Evolutionary conservation across 1,140 invertebrate genomes (phyloP), one percentile per base, ranked within the genome.

Genomic region (Euura saliciscinereae): DNA sequence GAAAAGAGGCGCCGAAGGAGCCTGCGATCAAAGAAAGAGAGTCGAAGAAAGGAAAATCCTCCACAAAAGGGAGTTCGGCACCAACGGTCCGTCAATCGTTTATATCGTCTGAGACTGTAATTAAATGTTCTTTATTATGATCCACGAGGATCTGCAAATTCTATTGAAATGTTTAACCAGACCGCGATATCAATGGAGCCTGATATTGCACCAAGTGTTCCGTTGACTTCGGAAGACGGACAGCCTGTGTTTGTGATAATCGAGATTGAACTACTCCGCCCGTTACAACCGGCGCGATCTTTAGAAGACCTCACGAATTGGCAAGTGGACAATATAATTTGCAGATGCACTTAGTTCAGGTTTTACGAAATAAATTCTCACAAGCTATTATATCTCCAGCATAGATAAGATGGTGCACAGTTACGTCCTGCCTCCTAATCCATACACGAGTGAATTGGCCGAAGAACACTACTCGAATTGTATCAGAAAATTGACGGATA

Each of bases 211-310:
- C 44, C 65, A 59, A 68, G 44, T 64, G 10, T 3, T 64, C 73
- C 77, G 42, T 11, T 82, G n/a, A 72, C 65, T 11, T 70, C 70
- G n/a, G 74, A 78, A 44, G 73, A 51, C 2, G 77, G 71, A 43
- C 66, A 79, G 10, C 77, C 82, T 0, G 76, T 78, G n/a, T 68
- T 82, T 7, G 44, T 83, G 6, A 65, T 84, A 44, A 75, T 84
- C 13, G 79, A 84, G 66, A 70, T 84, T 28, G 77, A 79, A 43
- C 70, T 84, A 44, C 65, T 75, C 44, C 8, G 42, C 7, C 74
- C 82, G 3, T 13, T 84, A 5, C 8, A 78, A 28, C 66, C 13
- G 4, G 13, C 28, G 10, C 66, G 66, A 42, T 10, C 66, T 11
- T 42, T 42, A 42, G 43, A 8, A 42, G 66, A 67, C 42, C 43